Evolutionary conservation across 2,797 vertebrate species (phyloP).

Genomic region (Distichodus sexfasciatus): DNA sequence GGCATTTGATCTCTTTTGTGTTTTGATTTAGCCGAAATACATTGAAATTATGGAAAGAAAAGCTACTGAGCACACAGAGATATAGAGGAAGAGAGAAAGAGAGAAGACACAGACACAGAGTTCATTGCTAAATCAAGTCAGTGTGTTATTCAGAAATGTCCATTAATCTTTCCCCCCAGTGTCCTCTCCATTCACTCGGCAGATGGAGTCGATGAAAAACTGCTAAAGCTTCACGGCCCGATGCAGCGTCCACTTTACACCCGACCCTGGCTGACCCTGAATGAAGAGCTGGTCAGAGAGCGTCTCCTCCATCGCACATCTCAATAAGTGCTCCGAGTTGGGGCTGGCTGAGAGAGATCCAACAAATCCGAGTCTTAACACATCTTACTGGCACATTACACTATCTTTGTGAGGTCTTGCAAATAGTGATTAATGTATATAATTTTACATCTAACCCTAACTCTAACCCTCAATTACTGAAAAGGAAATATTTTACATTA

Average conservation of each 20-base stretch:
- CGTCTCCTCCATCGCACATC: constrained; percentile 5
- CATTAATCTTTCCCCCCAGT: background rate
- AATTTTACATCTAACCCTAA: no score
- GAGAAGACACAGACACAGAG: background rate
- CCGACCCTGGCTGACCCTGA: constrained; percentile 14
- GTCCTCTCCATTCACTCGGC: constrained; percentile 48
- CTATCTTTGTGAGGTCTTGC: no score
- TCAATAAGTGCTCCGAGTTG: background rate
- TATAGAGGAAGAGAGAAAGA: no score
- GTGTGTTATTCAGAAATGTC: background rate
- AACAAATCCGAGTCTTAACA: background rate
- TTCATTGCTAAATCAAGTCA: background rate
- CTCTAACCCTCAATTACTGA: no score
- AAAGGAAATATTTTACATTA: no score
- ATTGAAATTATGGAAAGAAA: no score
- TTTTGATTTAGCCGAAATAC: no score
- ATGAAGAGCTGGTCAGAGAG: background rate
- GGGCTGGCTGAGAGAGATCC: background rate
- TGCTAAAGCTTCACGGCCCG: constrained; percentile 11
- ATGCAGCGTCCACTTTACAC: background rate
- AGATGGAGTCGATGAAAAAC: constrained; percentile 30
- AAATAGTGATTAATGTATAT: no score
- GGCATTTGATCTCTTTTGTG: no score
- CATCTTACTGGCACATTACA: no score
- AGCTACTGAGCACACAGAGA: no score